Base-by-base conservation (phyloP, 2,797 vertebrate genomes). In the Basileuterus tristriatus region DNA sequence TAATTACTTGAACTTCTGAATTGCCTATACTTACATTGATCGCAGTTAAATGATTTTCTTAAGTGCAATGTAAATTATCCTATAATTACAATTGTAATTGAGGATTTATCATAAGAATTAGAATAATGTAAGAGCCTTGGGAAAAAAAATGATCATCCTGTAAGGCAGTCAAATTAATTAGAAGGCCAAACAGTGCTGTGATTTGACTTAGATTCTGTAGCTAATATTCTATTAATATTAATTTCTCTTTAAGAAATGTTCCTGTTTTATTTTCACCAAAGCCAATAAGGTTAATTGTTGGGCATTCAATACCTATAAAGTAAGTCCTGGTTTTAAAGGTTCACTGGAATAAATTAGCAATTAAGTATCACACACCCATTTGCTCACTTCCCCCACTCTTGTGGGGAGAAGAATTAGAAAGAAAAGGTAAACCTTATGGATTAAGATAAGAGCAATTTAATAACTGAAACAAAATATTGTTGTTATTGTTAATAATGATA, bases 161-260 rank as follows among this genome's bases (percentile, higher is more conserved):
- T 94, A 92, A 94, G 41, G 47, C 21, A 58, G 44, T 80, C n/a
- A 89, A 94, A 95, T 93, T 76, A 95, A 95, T 82, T 91, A 90
- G n/a, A 8, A 83, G 59, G 44, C 58, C 58, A 89, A 96, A 83
- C 9, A 88, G 30, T 27, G 26, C 49, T 81, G 22, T 80, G 59
- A 94, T 89, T 89, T 23, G 8, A 52, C 65, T 92, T 67, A 9
- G 64, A 91, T 69, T 84, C 62, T 76, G 12, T 62, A 84, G 72
- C 39, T 90, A 82, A 94, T 89, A 84, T n/a, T 92, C 85, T 84
- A 75, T 92, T 94, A 91, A 84, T 72, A 79, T 55, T 64, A 92
- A 95, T 97, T 96, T 94, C 50, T 96, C 64, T 91, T 94, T 95
- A 95, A 96, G 70, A 95, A 76, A 88, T 84, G 21, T 68, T 78